Evolutionary conservation across 2,888 invertebrate species (phyloP), one percentile per base, ranked within the genome.

Genomic region (Tillus elongatus): DNA sequence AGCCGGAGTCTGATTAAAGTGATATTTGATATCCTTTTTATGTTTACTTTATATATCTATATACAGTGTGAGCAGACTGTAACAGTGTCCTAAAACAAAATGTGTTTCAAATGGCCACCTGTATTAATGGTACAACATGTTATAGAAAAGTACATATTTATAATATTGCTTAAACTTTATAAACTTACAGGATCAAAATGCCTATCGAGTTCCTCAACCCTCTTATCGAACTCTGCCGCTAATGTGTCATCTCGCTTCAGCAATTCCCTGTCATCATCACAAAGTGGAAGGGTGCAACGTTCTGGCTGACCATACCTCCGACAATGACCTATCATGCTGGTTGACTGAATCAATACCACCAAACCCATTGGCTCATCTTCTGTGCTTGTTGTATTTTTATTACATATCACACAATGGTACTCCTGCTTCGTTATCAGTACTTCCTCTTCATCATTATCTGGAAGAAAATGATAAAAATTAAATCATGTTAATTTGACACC

Each of bases 351-450:
- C 36, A 95, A 70, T 33, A 90, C 89, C 2, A 92, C 90, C 30
- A 93, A 71, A 0, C 93, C 93, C 63, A 96, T 82, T 1, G 88
- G 87, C 59, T 82, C 79, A 9, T 83, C 77, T 46, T 83, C 80
- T 0, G 83, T 83, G 56, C 89, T 87, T 12, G 89, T 80, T 19
- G 87, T 81, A 41, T 87, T 86, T 60, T 88, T 87, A 69, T 86
- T 90, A 66, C 96, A 96, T 53, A 96, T 96, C 44, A 90, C 92
- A 69, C 96, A 96, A 66, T 92, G 88, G 67, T 91, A 93, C 63
- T 88, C 86, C 43, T 75, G 72, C 43, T 71, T 73, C 37, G 57
- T 61, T 40, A 68, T 68, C 29, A 68, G 56, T 31, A 69, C 53
- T 49, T 74, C 73, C 44, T 76, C 75, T 53, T 73, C 76, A 46